Percentiles rank a stretch among this genome's conserved stretches.
phyloP scores from a whole-genome alignment of 2,797 vertebrate genomes.

The Neosalanx taihuensis region DNA sequence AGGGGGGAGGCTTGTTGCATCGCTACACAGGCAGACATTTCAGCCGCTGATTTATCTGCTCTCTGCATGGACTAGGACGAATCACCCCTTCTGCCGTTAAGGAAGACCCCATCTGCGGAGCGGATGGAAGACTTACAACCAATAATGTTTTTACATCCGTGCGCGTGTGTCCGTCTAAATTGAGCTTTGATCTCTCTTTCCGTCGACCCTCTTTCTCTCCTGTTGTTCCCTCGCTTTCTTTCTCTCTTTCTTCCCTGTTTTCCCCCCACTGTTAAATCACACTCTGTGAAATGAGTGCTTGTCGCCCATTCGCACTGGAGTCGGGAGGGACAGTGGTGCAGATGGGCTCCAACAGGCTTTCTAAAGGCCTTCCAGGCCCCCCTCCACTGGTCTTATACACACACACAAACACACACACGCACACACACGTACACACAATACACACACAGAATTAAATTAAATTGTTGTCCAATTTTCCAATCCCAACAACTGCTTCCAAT shows the following conservation, averaged over 20 bases:
- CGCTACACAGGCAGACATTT: conserved; percentile 28
- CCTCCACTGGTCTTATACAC: not conserved
- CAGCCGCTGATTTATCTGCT: conserved; percentile 33
- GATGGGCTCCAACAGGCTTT: too few relatives aligned
- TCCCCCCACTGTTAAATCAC: not conserved
- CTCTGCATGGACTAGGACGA: conserved; percentile 1
- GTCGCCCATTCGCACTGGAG: not conserved
- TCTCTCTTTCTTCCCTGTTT: too few relatives aligned
- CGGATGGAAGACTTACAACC: not conserved
- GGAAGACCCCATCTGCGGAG: not conserved
- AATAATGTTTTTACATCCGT: not conserved
- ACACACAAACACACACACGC: not conserved
- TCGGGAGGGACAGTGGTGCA: too few relatives aligned
- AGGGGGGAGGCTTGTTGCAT: conserved; percentile 32
- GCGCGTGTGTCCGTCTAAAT: too few relatives aligned
- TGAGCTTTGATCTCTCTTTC: too few relatives aligned
- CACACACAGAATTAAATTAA: not conserved
- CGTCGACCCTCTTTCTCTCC: too few relatives aligned
- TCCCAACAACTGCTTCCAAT: too few relatives aligned
- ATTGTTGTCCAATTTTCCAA: too few relatives aligned
- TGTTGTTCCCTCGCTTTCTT: too few relatives aligned
- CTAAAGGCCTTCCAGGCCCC: too few relatives aligned
- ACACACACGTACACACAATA: not conserved
- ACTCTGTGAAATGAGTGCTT: not conserved
- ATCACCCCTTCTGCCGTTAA: not conserved